Base-by-base conservation (phyloP, 2,888 invertebrate species). In the Epistrophe grossulariae region DNA sequence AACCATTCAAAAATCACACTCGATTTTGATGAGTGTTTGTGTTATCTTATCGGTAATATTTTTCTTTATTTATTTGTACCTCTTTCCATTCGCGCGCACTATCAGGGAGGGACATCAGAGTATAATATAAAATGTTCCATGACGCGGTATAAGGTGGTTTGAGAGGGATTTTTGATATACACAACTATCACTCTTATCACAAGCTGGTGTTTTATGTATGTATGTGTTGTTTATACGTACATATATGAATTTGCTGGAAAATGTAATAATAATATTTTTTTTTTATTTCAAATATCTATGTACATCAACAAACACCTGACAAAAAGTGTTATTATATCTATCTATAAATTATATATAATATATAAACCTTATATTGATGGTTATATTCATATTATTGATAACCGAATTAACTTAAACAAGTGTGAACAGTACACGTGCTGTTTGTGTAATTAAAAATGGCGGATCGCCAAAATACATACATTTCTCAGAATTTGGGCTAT, bases 1-100 rank as follows among this genome's bases (percentile, higher is more conserved):
- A 68, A 50, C 35, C 68, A 66, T 52, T 17, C 28, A 17, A 57
- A 9, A 66, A 45, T 68, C 48, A 68, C 13, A 59, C n/a, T 71
- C n/a, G 31, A 45, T 6, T 74, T 64, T 81, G 70, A 71, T 45
- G 55, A 64, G 72, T 79, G 66, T 68, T 68, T 59, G 48, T 60
- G 72, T 74, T 83, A 79, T 83, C 82, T 83, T 83, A 83, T 83
- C 82, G 10, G 31, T 45, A 38, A 35, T 66, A 48, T 45, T 40
- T 10, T 38, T 38, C 11, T 40, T 45, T 43, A 70, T 55, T 70
- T 60, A 72, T 79, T 79, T 57, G 45, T 64, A 73, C 43, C 24
- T 73, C 17, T 73, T 50, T 64, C 19, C 43, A 55, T 52, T 48
- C 17, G 68, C 5, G 68, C 5, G 50, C 38, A 45, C 55, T 81